These are phyloP conservation scores for Anguilla pacifica DNA, from an alignment of 2,797 vertebrate genomes.

Conservation along the genomic window DNA sequence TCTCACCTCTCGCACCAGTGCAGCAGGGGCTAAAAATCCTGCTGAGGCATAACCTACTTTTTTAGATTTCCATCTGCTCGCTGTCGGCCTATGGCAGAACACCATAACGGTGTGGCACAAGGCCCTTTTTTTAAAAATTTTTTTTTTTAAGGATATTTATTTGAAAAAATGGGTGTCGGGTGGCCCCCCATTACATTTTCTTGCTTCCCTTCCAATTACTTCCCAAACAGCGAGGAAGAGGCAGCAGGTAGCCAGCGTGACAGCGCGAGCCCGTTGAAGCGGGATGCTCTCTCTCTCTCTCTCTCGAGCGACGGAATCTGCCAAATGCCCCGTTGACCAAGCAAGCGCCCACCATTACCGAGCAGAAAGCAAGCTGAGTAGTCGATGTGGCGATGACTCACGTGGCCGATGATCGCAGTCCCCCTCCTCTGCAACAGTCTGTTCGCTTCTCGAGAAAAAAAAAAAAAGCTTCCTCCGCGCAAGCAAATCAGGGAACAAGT, in stretches of 20 bases:
- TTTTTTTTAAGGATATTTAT: not conserved
- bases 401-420: too few species aligned
- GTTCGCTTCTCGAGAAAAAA: not conserved
- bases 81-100: not conserved
- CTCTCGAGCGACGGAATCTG: not conserved
- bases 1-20: not conserved
- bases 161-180: not conserved
- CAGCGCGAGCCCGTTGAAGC: not conserved
- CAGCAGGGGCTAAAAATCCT: not conserved
- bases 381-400: not conserved
- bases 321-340: not conserved
- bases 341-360: not conserved
- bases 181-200: not conserved
- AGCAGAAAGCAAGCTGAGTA: not conserved
- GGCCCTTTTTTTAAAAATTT: too few species aligned
- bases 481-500: not conserved
- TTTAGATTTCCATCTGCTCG: constrained; percentile 21
- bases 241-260: not conserved
- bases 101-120: not conserved
- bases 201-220: not conserved
- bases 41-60: constrained; percentile 22
- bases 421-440: not conserved
- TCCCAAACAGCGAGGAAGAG: not conserved
- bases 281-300: not conserved
- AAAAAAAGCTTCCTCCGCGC: not conserved